Base-by-base conservation (phyloP, 2,888 invertebrate genomes). In the Ophraella communa region DNA sequence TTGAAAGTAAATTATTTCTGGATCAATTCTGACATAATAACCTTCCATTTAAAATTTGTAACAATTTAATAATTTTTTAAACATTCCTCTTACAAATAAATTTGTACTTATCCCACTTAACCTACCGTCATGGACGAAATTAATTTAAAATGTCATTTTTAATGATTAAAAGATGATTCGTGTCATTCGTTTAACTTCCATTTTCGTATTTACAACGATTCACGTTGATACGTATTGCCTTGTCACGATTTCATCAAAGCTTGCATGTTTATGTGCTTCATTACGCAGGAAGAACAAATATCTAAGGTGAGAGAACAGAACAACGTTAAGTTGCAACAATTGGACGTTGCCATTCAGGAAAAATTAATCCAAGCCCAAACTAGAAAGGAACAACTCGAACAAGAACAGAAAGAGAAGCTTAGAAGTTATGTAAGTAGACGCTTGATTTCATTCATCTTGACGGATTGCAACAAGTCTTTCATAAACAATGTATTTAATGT, bases 391-490 rank as follows among this genome's bases (percentile, higher is more conserved):
- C 87, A 87, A 74, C 84, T 91, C 71, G 91, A 93, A 79, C 88
- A 88, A 73, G 91, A 92, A 79, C 90, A 92, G 79, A 87, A 88
- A 80, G 91, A 92, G 81, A 91, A 91, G 78, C 86, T 92, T 73
- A 89, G 90, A 79, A 90, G 87, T 82, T 89, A 91, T 78, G 93
- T 92, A 81, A 88, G 90, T 87, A 77, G 14, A n/a, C 1, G 54
- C 54, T 55, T 47, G n/a, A 39, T 42, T 42, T 7, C 20, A n/a
- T 5, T 57, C 23, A 45, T 21, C 11, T 53, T 18, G 18, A 23
- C 18, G 27, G 24, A 14, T 45, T 56, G 44, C 44, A 14, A 33
- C 10, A 20, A 59, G 33, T 18, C 53, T 60, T 60, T 23, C 42
- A 27, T n/a, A n/a, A n/a, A n/a, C n/a, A n/a, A n/a, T n/a, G n/a